Evolutionary conservation across 2,113 vertebrate species (phyloP).

Genomic region (Theristicus caerulescens): DNA sequence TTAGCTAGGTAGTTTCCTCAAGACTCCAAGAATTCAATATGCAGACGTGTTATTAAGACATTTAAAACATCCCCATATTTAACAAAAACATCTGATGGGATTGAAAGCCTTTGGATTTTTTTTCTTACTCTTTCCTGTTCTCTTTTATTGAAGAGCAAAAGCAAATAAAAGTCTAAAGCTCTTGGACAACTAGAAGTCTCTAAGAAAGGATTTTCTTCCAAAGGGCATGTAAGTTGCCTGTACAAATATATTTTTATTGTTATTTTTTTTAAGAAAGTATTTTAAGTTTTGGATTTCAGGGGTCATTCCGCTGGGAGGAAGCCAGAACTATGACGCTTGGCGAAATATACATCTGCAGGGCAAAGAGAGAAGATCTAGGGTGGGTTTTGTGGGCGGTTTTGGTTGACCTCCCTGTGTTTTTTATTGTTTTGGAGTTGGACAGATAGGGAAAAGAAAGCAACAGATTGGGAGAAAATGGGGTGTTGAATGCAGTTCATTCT

Average conservation of each 20-base stretch:
- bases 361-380: background rate
- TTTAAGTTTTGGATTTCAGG: background rate
- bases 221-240: background rate
- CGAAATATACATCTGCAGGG: background rate
- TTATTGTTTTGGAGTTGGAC: background rate
- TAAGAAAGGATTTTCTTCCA: background rate
- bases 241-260: background rate
- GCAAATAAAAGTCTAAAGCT: background rate
- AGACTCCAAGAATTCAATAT: background rate
- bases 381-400: background rate
- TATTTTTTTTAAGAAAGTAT: background rate
- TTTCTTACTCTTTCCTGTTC: background rate
- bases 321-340: background rate
- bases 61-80: background rate
- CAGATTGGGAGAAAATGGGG: background rate
- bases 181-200: background rate
- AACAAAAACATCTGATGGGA: background rate
- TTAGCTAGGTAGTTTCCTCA: conserved; percentile 16
- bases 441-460: background rate
- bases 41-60: background rate
- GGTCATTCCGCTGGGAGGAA: background rate
- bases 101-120: background rate
- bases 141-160: background rate
- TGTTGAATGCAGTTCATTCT: background rate
- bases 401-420: background rate